Conservation (phyloP, 2,797 vertebrate genomes). For the Parauchenoglanis ngamensis region DNA sequence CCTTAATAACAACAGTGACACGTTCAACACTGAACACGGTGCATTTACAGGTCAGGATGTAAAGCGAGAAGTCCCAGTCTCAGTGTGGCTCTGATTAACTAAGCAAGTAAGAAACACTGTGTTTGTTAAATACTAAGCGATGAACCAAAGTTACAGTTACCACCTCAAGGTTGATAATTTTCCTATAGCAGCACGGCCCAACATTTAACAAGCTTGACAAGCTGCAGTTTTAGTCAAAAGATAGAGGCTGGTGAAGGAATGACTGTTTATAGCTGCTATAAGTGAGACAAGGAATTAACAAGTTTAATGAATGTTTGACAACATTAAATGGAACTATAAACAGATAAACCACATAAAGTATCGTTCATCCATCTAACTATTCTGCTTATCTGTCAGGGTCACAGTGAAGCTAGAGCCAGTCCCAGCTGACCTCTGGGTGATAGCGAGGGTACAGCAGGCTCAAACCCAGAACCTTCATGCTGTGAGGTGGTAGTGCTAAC, state of each 20-base stretch:
- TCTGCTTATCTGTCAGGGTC: too few relatives aligned
- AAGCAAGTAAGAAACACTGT: neutral
- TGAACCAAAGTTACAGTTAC: neutral
- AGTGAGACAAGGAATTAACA: neutral
- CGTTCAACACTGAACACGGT: neutral
- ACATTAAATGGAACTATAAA: neutral
- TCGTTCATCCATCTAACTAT: neutral
- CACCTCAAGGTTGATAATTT: neutral
- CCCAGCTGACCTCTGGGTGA: too few relatives aligned
- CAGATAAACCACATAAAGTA: neutral
- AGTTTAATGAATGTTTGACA: neutral
- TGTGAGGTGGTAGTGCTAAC: too few relatives aligned
- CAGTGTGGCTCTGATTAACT: neutral
- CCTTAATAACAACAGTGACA: slow-evolving; percentile 12
- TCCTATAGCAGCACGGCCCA: neutral
- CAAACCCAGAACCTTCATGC: too few relatives aligned
- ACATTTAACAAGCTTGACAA: neutral
- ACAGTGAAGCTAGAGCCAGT: too few relatives aligned
- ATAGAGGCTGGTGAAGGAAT: neutral
- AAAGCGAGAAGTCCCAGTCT: neutral
- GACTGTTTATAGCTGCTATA: neutral
- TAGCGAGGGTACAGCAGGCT: too few relatives aligned
- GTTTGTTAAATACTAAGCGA: neutral
- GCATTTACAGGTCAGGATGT: neutral
- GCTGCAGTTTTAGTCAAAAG: neutral